Base-by-base conservation (phyloP, 2,113 vertebrate genomes). In the Chlamydotis undulata region DNA sequence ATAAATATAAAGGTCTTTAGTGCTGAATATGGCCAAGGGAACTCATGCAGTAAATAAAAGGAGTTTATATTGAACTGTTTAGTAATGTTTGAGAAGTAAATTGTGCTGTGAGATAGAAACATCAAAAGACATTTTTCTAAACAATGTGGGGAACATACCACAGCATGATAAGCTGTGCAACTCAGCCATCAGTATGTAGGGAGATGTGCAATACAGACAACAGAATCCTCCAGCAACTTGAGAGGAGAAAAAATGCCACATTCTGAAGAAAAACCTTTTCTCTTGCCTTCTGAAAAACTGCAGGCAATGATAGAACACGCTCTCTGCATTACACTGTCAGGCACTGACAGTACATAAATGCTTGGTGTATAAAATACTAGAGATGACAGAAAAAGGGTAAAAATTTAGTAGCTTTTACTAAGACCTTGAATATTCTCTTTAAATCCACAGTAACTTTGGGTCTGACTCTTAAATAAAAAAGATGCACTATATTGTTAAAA, bases 261-360 rank as follows among this genome's bases (percentile, higher is more conserved):
- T 45, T 17, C 31, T 50, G 61, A 59, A 64, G 17, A 59, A 47
- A 13, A 2, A 29, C 8, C 9, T 65, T 81, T 80, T 83, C 24
- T 59, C 23, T 23, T 45, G n/a, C 31, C 47, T 79, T 29, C 23
- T 74, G 41, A 55, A 69, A 39, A 60, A 49, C 35, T 61, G 24
- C 75, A 85, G 33, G 29, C 52, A 45, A 1, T 24, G 55, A 41
- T 0, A 70, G n/a, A 63, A 49, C 14, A 17, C 1, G 0, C 3
- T 83, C n/a, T 65, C 47, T n/a, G 39, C 60, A 53, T 2, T 71
- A 68, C 18, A 21, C 7, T 26, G 29, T 5, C 50, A 85, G 18
- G 35, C 12, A 12, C 35, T 88, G 21, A 26, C 0, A 35, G 3
- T 21, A 12, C 26, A 26, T 5, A 57, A 56, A 25, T 33, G 55